A percentile compares a stretch with the other conserved stretches of the same genome.
Conservation (phyloP, 2,113 vertebrate species). For the Ageneiosus marmoratus region DNA sequence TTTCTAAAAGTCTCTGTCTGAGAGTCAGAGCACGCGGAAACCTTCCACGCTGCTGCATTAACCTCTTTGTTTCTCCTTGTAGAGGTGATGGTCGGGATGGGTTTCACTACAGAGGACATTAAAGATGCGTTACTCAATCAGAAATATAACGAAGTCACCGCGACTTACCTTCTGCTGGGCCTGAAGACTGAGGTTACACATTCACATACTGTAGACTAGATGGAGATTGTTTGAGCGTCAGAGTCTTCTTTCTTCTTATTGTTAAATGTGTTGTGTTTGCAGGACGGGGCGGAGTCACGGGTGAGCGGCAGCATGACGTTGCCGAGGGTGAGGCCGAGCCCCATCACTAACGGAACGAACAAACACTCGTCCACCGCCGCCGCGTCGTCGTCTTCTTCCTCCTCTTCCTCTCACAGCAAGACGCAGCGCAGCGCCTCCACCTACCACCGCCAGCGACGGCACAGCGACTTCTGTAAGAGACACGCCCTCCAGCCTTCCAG, state of each 20-base stretch:
- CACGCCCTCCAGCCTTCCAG: background rate
- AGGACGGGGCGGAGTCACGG: conserved; percentile 79
- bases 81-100: conserved; percentile 97
- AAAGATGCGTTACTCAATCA: conserved; percentile 88
- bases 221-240: too few species aligned
- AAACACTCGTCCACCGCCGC: conserved; percentile 72
- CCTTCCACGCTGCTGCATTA: background rate
- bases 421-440: conserved; percentile 83
- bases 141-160: conserved; percentile 92
- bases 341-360: conserved; percentile 84
- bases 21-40: background rate
- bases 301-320: conserved; percentile 83
- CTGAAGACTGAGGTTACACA: conserved; percentile 77
- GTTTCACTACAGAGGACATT: conserved; percentile 89
- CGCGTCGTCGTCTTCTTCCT: conserved; percentile 72
- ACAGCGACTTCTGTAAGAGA: conserved; percentile 91
- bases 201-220: background rate
- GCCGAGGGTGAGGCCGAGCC: conserved; percentile 85
- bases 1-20: too few species aligned
- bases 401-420: conserved; percentile 83
- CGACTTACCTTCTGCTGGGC: conserved; percentile 92
- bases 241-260: background rate
- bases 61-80: conserved; percentile 34
- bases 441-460: conserved; percentile 90
- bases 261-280: conserved; percentile 43